Percentiles rank a stretch among this genome's conserved stretches.
phyloP scores from a whole-genome alignment of 2,888 invertebrate species.

The Abrostola tripartita region DNA sequence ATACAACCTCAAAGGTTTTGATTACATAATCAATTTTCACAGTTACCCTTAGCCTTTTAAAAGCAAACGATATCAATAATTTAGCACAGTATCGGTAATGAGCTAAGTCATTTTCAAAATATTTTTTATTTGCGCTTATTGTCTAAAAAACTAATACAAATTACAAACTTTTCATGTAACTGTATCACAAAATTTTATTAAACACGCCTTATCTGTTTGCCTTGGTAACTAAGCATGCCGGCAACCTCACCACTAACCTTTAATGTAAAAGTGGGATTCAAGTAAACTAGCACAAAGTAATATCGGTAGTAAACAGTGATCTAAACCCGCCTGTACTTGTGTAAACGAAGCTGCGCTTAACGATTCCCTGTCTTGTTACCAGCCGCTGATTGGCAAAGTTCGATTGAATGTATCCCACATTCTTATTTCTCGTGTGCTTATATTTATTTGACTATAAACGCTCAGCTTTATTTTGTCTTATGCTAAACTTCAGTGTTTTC shows the following conservation, averaged over 20 bases:
- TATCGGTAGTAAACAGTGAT: slow-evolving; percentile 32
- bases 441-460: slow-evolving; percentile 43
- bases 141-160: no score
- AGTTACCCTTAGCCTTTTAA: slow-evolving; percentile 22
- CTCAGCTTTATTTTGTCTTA: no score
- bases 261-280: slow-evolving; percentile 1
- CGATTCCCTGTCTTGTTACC: slow-evolving; percentile 58
- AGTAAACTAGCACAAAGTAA: slow-evolving; percentile 36
- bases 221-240: background rate
- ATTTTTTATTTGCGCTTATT: no score
- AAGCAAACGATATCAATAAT: background rate
- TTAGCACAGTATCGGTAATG: no score
- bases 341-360: slow-evolving; percentile 57
- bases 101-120: no score
- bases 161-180: no score
- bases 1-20: slow-evolving; percentile 18
- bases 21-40: slow-evolving; percentile 34
- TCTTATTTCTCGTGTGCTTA: slow-evolving; percentile 47
- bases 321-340: slow-evolving; percentile 31
- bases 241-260: background rate
- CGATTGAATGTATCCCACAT: slow-evolving; percentile 59
- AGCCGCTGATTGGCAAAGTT: slow-evolving; percentile 66
- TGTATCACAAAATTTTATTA: no score
- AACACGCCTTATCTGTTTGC: no score
- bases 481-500: background rate